Base-by-base conservation (phyloP, 2,797 vertebrate genomes). In the Syngnathus acus region DNA sequence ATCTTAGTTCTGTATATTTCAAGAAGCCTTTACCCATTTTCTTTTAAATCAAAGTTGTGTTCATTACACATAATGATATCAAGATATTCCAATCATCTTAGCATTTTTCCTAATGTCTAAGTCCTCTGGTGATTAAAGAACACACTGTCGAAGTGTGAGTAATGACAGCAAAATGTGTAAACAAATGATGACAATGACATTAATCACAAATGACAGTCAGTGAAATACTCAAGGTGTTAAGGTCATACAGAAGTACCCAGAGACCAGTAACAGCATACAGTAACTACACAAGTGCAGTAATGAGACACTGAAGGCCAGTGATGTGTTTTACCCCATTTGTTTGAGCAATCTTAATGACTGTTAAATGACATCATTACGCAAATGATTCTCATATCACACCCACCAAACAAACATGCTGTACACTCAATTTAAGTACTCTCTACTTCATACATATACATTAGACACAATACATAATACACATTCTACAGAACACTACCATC, bases 11-110 rank as follows among this genome's bases (percentile, higher is more conserved):
- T 62, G 13, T 45, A 13, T 62, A 32, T 32, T 62, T 45, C 13
- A 26, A 63, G 14, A 48, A 17, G 14, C 43, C 23, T 17, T 1
- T 19, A 17, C 26, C 23, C 43, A 42, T 48, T 17, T 65, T 65
- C 58, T 16, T 70, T 68, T 57, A 67, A 77, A 70, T 42, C 60
- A 66, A 66, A 71, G 68, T 83, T 65, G 83, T 74, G 72, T 79
- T 76, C 77, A 85, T 86, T 86, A 80, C 58, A 68, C 65, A 50
- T 68, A 54, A 73, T 79, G 82, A 82, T 67, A 82, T 79, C 69
- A 65, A 63, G 67, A 78, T 76, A 66, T 68, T 64, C 79, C 76
- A 73, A 78, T 78, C 72, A 63, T 76, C 64, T 43, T 53, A 69
- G 65, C 69, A 77, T 78, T 84, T 81, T 79, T 67, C 65, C 65